phyloP scores from a whole-genome alignment of 2,888 invertebrate genomes.

The Sylvicola cinctus region DNA sequence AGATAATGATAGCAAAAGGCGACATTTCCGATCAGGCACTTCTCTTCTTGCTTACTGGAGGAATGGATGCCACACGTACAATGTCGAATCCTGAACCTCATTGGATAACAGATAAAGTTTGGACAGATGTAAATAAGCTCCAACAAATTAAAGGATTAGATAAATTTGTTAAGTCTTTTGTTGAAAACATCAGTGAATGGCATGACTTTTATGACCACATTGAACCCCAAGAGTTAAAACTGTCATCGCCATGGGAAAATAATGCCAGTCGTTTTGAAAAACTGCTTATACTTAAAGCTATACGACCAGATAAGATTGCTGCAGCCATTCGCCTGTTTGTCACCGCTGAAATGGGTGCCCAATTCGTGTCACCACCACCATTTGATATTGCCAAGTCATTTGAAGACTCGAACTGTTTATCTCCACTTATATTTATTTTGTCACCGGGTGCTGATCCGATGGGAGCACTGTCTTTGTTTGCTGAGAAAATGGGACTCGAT shows the following conservation, averaged over 20 bases:
- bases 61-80: slow-evolving; percentile 19
- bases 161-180: slow-evolving; percentile 40
- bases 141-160: slow-evolving; percentile 38
- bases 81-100: slow-evolving; percentile 48
- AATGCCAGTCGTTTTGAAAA: slow-evolving; percentile 51
- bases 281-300: slow-evolving; percentile 52
- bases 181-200: slow-evolving; percentile 30
- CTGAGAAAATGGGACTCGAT: slow-evolving; percentile 55
- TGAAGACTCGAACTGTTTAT: slow-evolving; percentile 53
- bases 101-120: slow-evolving; percentile 63
- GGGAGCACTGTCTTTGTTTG: slow-evolving; percentile 32
- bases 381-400: slow-evolving; percentile 64
- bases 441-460: slow-evolving; percentile 77
- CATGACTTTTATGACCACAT: slow-evolving; percentile 41
- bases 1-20: slow-evolving; percentile 40
- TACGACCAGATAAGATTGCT: slow-evolving; percentile 69
- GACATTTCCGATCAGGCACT: slow-evolving; percentile 43
- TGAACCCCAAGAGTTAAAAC: slow-evolving; percentile 42
- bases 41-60: slow-evolving; percentile 56
- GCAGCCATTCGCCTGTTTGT: slow-evolving; percentile 61
- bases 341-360: slow-evolving; percentile 42
- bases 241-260: slow-evolving; percentile 44
- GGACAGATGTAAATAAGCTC: slow-evolving; percentile 62
- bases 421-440: slow-evolving; percentile 72
- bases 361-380: slow-evolving; percentile 72